These are phyloP conservation scores for Thaumatotibia leucotreta DNA, from an alignment of 1,140 invertebrate genomes.

Conservation along the genomic window DNA sequence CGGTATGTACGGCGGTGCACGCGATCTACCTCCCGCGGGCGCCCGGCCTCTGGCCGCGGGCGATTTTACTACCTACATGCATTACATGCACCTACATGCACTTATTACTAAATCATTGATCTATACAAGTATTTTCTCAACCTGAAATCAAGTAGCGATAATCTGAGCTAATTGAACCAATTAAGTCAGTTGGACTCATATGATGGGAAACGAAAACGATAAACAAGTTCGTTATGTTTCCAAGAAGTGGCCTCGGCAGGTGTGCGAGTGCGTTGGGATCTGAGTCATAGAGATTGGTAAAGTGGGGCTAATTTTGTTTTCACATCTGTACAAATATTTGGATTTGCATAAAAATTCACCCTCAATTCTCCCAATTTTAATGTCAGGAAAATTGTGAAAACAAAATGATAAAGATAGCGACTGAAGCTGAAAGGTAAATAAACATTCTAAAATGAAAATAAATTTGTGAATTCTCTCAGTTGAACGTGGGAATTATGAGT, in stretches of 20 bases:
- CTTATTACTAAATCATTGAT: neutral
- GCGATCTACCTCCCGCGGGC: slow-evolving; percentile 24
- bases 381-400: neutral
- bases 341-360: neutral
- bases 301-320: neutral
- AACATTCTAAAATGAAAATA: neutral
- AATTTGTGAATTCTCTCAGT: neutral
- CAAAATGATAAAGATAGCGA: neutral
- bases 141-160: neutral
- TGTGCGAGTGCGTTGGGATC: neutral
- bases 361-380: neutral
- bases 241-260: neutral
- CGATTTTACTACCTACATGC: neutral
- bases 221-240: neutral
- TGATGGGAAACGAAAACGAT: neutral
- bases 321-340: neutral
- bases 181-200: neutral
- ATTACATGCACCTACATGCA: neutral
- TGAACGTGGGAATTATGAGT: neutral
- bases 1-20: slow-evolving; percentile 39
- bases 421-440: neutral
- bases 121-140: neutral
- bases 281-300: neutral
- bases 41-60: neutral
- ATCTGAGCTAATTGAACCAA: neutral